Evolutionary conservation across 2,113 vertebrate species (phyloP).

Genomic region (Pluvianellus socialis): DNA sequence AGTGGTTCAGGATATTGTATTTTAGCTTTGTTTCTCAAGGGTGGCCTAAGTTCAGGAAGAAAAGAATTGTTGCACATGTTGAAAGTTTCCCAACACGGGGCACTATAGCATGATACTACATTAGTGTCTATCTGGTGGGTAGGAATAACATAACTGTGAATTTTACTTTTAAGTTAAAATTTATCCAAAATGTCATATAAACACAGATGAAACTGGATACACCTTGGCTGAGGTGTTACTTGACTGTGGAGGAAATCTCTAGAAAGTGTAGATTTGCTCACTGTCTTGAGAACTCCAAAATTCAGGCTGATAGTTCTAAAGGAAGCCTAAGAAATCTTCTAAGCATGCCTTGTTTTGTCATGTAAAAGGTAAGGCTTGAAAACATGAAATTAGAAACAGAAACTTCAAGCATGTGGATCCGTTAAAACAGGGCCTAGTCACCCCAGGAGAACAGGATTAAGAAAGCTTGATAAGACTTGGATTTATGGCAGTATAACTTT

Average conservation of each 20-base stretch:
- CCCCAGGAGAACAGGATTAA: background rate
- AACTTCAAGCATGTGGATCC: background rate
- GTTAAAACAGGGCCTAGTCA: background rate
- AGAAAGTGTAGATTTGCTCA: background rate
- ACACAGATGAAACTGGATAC: background rate
- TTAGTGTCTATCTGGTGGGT: background rate
- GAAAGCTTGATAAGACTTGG: background rate
- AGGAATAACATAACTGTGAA: background rate
- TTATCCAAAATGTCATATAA: background rate
- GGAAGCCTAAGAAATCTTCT: background rate
- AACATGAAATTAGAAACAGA: background rate
- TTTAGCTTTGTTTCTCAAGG: background rate
- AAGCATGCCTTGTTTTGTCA: background rate
- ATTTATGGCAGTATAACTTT: conserved; percentile 11
- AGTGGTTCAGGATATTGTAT: background rate
- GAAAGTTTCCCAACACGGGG: background rate
- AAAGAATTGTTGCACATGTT: background rate
- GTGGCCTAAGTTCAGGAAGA: background rate
- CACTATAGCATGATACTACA: background rate
- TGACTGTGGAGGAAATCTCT: background rate
- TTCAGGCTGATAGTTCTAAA: background rate
- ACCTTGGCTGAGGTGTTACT: background rate
- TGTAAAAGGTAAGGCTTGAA: background rate
- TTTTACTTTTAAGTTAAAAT: background rate
- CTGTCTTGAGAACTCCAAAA: background rate